A percentile compares a stretch with the other conserved stretches of the same genome.
Conservation (phyloP, 2,797 vertebrate genomes). For the Silurus lanzhouensis region DNA sequence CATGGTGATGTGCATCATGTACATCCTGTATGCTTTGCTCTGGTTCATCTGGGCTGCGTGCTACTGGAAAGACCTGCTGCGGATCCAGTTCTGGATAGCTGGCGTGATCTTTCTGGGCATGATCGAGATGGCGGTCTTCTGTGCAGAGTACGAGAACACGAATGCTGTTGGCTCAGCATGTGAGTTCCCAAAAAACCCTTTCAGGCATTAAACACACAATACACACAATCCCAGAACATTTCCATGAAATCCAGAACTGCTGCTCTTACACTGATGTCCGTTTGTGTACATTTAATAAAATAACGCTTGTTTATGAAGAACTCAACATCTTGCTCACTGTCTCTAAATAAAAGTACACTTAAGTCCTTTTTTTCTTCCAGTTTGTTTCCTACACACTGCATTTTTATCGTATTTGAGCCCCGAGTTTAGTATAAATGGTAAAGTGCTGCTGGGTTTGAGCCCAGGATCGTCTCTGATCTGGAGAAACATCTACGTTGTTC, state of each 20-base stretch:
- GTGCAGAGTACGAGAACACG: conserved; percentile 86
- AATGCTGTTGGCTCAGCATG: conserved; percentile 79
- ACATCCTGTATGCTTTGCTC: conserved; percentile 83
- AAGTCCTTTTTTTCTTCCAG: too few relatives aligned
- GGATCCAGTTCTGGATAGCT: conserved; percentile 91
- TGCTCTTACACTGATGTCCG: too few relatives aligned
- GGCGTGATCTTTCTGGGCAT: conserved; percentile 88
- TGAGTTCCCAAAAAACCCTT: conserved; percentile 62
- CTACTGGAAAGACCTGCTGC: conserved; percentile 88
- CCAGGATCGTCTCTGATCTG: too few relatives aligned
- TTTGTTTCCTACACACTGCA: too few relatives aligned
- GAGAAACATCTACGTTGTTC: background rate
- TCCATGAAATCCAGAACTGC: too few relatives aligned
- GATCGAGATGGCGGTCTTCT: conserved; percentile 89
- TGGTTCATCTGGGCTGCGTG: conserved; percentile 87
- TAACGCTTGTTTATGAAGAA: background rate
- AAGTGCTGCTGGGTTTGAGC: too few relatives aligned
- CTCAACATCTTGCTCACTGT: background rate
- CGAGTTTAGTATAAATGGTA: too few relatives aligned
- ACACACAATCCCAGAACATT: too few relatives aligned
- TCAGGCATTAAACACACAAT: too few relatives aligned
- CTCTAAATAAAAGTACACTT: too few relatives aligned
- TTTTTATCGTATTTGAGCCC: too few relatives aligned
- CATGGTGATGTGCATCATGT: conserved; percentile 88
- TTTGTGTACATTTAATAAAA: background rate